phyloP scores from a whole-genome alignment of 1,140 invertebrate genomes.

The Hesperophylax magnus region DNA sequence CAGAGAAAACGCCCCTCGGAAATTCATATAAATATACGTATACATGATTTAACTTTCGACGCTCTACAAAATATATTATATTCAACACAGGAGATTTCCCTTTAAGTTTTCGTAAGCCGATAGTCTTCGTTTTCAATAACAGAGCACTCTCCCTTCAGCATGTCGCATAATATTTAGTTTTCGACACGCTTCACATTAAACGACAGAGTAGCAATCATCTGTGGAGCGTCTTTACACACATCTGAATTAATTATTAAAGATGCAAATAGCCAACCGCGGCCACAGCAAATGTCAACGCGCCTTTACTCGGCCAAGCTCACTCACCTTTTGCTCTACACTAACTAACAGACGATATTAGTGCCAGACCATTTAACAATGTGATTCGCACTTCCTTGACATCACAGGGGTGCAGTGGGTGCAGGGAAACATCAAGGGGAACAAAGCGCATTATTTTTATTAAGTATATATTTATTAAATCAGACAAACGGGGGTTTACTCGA shows the following conservation, averaged over 20 bases:
- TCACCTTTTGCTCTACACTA: not conserved
- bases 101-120: no score
- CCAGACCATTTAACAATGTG: not conserved
- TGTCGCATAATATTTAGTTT: not conserved
- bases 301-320: not conserved
- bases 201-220: not conserved
- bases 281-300: not conserved
- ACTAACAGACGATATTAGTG: not conserved
- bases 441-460: no score
- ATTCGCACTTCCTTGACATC: conserved; percentile 1
- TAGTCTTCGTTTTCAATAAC: no score
- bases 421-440: no score
- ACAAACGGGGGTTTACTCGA: no score
- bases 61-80: no score
- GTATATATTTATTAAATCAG: no score
- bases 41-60: no score
- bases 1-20: no score
- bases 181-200: not conserved
- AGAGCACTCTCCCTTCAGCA: not conserved
- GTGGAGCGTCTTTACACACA: not conserved
- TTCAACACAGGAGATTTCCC: no score
- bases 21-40: no score
- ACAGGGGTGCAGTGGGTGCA: no score
- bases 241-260: not conserved
- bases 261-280: not conserved